Percentiles rank a stretch among this genome's conserved stretches.
Evolutionary conservation across 1,140 invertebrate species (phyloP).

Genomic region (Heliconius himera): DNA sequence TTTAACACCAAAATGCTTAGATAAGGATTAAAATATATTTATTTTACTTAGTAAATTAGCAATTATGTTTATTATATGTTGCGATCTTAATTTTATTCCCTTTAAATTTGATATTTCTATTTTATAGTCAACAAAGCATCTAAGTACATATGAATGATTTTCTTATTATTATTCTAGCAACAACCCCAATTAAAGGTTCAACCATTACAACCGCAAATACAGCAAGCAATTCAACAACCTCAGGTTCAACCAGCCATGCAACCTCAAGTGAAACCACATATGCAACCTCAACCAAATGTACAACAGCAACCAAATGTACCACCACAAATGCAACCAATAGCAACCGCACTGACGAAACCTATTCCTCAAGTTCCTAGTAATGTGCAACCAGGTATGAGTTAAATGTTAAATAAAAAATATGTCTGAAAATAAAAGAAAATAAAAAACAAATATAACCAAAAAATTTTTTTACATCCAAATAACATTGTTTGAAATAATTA

Average conservation of each 20-base stretch:
- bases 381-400: not conserved
- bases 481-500: too few species aligned
- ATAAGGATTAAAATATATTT: too few species aligned
- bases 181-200: not conserved
- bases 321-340: slow-evolving; percentile 25
- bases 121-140: too few species aligned
- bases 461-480: too few species aligned
- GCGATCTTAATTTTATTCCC: too few species aligned
- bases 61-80: too few species aligned
- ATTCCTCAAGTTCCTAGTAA: slow-evolving; percentile 9
- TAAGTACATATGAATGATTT: not conserved
- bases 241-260: slow-evolving; percentile 21
- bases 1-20: too few species aligned
- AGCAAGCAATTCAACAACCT: slow-evolving; percentile 7
- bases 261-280: slow-evolving; percentile 32
- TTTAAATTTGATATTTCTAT: too few species aligned
- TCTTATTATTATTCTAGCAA: not conserved
- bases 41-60: too few species aligned
- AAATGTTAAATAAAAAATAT: not conserved
- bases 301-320: slow-evolving; percentile 14
- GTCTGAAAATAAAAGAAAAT: too few species aligned
- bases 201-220: slow-evolving; percentile 16
- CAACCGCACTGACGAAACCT: slow-evolving; percentile 31
- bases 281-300: slow-evolving; percentile 24
- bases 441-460: too few species aligned